Evolutionary conservation across 2,797 vertebrate genomes (phyloP), one percentile per base, ranked within the genome.

Genomic region (Muraenolepis orangiensis): DNA sequence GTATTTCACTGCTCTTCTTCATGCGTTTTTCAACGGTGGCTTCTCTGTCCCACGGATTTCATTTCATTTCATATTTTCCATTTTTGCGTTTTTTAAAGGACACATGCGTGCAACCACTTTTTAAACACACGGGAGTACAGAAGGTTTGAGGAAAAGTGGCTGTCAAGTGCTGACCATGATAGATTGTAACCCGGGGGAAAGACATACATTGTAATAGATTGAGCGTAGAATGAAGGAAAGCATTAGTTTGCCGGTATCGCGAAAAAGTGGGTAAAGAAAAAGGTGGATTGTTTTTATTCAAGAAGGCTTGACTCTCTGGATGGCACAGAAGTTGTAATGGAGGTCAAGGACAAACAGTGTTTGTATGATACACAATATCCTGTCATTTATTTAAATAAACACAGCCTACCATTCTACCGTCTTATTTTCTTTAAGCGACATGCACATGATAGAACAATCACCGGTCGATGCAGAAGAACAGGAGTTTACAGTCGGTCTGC

Each of bases 301-400:
- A 72, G 36, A 69, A 20, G 38, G 30, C 51, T 76, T 78, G 70
- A 57, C 38, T 64, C 64, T n/a, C 66, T 16, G n/a, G 72, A 79
- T 66, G 70, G 78, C 30, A 16, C 78, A 85, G 76, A 78, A 79
- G 64, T 66, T 66, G 64, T 28, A 30, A 30, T 66, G 64, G 69
- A 73, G 75, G 75, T 85, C 75, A 83, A 85, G 75, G 75, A 85
- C 75, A 83, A 85, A 69, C 69, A 51, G 76, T 81, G 78, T 85
- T 85, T 92, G 89, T 91, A 84, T 84, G 79, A 79, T 82, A 74
- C 61, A 78, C 70, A 61, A 79, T 84, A 84, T 85, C 78, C 74
- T 89, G 85, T 88, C 81, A 85, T 83, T 81, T 77, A 84, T 84
- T 76, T 81, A 68, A 93, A 92, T 93, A 92, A 93, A 93, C 83